Evolutionary conservation across 2,888 invertebrate species (phyloP), one percentile per base, ranked within the genome.

Genomic region (Acleris emargana): DNA sequence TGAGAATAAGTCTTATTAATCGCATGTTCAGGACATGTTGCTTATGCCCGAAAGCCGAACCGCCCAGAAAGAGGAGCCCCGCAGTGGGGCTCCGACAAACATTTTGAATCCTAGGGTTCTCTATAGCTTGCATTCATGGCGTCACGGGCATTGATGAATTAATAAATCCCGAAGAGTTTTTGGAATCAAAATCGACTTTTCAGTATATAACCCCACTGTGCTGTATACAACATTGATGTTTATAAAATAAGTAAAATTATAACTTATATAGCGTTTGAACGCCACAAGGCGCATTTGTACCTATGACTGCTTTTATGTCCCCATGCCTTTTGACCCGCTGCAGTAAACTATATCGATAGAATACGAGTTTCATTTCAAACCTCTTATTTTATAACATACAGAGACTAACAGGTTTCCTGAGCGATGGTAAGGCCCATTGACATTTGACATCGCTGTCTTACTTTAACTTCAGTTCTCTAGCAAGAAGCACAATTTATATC

Each of bases 301-400:
- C n/a, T n/a, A n/a, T n/a, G 71, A 78, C 77, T 80, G 84, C 83
- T 82, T 82, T 78, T 72, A 77, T 80, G 78, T 83, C 79, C 80
- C 77, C 79, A 78, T 82, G 80, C 78, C 82, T 78, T 80, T 83
- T 68, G 72, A 84, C 76, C 79, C 78, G 80, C 79, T 78, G 80
- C 79, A 85, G 82, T 82, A 83, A 81, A 85, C 75, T 75, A 81
- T 81, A 70, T 73, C 75, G 78, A 78, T 72, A 76, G 69, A 61
- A 61, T 43, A 22, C 47, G 64, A 58, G 68, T 77, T 79, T 80
- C 71, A 68, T 77, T 77, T 70, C n/a, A 47, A 55, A 25, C 63
- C 59, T 62, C 57, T 61, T 64, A 38, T 38, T 38, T 38, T 13
- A 38, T 32, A 28, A 2, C 28, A 28, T 9, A 28, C 7, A 28